Percentiles rank a stretch among this genome's conserved stretches.
These are phyloP conservation scores for Hemithea aestivaria DNA, from an alignment of 2,888 invertebrate genomes.

Conservation along the genomic window DNA sequence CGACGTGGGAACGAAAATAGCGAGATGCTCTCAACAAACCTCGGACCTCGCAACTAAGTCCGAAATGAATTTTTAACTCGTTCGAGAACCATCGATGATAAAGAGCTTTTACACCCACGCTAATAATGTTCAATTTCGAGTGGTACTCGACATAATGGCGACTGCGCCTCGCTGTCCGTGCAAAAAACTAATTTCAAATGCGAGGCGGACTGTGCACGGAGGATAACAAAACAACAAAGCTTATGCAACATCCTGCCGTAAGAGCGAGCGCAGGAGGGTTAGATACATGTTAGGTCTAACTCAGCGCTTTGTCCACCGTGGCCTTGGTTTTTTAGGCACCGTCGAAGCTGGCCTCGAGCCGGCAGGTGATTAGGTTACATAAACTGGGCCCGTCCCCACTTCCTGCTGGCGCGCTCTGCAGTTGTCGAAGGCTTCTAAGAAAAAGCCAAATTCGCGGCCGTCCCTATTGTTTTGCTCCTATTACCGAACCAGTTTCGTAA, in stretches of 20 bases:
- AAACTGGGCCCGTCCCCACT: conserved; percentile 75
- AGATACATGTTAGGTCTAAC: conserved; percentile 58
- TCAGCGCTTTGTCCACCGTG: conserved; percentile 59
- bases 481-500: conserved; percentile 53
- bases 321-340: conserved; percentile 73
- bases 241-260: conserved; percentile 75
- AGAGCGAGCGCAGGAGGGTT: conserved; percentile 54
- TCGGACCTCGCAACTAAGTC: conserved; percentile 39
- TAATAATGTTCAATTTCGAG: conserved; percentile 51
- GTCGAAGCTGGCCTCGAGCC: conserved; percentile 60
- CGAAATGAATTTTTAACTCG: conserved; percentile 34
- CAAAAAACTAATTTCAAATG: conserved; percentile 75
- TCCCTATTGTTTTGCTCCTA: conserved; percentile 60
- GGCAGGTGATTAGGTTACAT: conserved; percentile 79
- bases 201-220: conserved; percentile 57
- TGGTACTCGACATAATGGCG: conserved; percentile 39
- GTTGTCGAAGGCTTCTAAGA: conserved; percentile 72
- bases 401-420: conserved; percentile 74
- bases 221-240: conserved; percentile 74
- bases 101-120: conserved; percentile 35
- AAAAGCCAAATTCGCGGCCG: conserved; percentile 66
- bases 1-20: conserved; percentile 53
- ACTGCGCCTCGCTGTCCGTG: conserved; percentile 43
- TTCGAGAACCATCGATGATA: conserved; percentile 26
- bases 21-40: conserved; percentile 54